phyloP scores from a whole-genome alignment of 2,888 invertebrate genomes.

The Limnephilus rhombicus region DNA sequence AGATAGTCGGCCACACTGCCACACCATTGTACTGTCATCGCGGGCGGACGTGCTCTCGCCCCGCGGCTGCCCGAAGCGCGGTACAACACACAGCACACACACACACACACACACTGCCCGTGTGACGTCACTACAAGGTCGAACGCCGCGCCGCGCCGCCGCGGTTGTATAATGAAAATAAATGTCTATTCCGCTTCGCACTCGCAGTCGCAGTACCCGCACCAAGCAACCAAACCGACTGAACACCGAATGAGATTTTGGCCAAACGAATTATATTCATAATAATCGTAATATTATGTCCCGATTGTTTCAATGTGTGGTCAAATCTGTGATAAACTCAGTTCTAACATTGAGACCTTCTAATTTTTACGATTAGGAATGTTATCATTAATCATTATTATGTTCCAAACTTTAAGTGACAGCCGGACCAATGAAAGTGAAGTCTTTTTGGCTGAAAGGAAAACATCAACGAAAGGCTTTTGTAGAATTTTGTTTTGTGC shows the following conservation, averaged over 20 bases:
- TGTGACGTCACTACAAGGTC: constrained; percentile 65
- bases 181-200: constrained; percentile 47
- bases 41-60: not conserved
- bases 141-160: constrained; percentile 34
- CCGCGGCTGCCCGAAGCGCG: not conserved
- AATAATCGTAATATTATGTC: no score
- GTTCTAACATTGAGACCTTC: no score
- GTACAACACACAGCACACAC: not conserved
- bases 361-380: no score
- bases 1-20: constrained; percentile 9
- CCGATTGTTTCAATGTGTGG: no score
- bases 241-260: not conserved
- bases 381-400: no score
- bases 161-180: constrained; percentile 49
- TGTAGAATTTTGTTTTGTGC: not conserved
- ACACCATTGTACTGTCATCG: constrained; percentile 29
- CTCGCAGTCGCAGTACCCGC: not conserved
- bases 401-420: no score
- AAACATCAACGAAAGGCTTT: not conserved
- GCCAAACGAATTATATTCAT: not conserved
- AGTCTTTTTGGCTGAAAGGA: not conserved
- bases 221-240: not conserved
- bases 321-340: no score
- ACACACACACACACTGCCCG: not conserved
- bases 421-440: not conserved